Evolutionary conservation across 2,797 vertebrate species (phyloP).

Genomic region (Rhinella marina): DNA sequence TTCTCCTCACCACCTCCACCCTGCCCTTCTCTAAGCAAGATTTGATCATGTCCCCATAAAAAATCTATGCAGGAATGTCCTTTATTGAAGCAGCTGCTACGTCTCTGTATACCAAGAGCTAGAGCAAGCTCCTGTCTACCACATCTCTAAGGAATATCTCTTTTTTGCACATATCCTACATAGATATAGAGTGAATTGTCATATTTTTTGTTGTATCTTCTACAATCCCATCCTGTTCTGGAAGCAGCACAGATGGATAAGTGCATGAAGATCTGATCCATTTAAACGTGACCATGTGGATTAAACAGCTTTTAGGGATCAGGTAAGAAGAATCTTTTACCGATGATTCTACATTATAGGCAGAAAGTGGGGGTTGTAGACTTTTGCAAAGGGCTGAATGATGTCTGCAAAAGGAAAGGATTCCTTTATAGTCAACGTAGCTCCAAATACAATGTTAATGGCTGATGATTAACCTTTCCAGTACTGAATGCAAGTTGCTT

Average conservation of each 20-base stretch:
- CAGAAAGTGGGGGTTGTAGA: neutral
- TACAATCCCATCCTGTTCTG: constrained; percentile 6
- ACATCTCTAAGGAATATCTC: constrained; percentile 65
- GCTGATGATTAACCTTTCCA: constrained; percentile 16
- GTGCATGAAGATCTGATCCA: constrained; percentile 68
- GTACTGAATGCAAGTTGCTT: neutral
- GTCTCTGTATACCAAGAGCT: constrained; percentile 67
- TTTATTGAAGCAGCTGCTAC: constrained; percentile 65
- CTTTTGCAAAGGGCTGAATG: neutral
- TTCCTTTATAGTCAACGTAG: neutral
- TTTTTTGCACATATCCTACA: neutral
- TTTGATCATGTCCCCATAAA: constrained; percentile 3
- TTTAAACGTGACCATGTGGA: constrained; percentile 77
- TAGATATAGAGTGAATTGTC: neutral
- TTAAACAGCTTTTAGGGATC: constrained; percentile 74
- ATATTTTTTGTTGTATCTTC: neutral
- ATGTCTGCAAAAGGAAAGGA: neutral
- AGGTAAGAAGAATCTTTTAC: constrained; percentile 69
- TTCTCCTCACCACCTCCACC: neutral
- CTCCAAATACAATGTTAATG: neutral
- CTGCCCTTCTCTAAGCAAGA: neutral
- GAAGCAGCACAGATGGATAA: constrained; percentile 66
- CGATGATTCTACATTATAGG: constrained; percentile 13
- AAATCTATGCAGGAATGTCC: constrained; percentile 64
- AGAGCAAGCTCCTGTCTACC: constrained; percentile 53